Evolutionary conservation across 2,888 invertebrate species (phyloP).

Genomic region (Lobophora halterata): DNA sequence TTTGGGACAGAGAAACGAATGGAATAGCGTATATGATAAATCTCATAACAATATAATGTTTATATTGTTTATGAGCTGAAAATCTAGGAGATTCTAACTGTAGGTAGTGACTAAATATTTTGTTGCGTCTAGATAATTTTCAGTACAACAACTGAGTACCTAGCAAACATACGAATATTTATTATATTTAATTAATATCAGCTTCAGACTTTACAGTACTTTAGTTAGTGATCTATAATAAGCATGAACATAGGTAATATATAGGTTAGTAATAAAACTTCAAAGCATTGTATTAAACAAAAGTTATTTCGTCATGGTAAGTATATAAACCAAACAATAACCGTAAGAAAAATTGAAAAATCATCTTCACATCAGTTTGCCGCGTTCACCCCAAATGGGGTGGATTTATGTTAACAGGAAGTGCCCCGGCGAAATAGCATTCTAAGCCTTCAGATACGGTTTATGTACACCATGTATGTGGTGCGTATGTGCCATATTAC

Average conservation of each 20-base stretch:
- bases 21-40: slow-evolving; percentile 28
- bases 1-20: slow-evolving; percentile 33
- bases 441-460: slow-evolving; percentile 68
- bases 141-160: no score
- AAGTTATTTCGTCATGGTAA: slow-evolving; percentile 3
- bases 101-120: no score
- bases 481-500: slow-evolving; percentile 30
- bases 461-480: slow-evolving; percentile 46
- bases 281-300: background rate
- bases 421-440: slow-evolving; percentile 67
- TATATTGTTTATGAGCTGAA: no score
- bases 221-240: no score
- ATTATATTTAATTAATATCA: no score
- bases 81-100: no score
- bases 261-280: no score
- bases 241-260: no score
- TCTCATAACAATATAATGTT: no score
- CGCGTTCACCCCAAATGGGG: slow-evolving; percentile 53
- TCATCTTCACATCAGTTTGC: slow-evolving; percentile 35
- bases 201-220: no score
- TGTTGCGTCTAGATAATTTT: no score
- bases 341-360: slow-evolving; percentile 27
- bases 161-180: no score
- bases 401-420: slow-evolving; percentile 75
- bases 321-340: slow-evolving; percentile 25